phyloP scores from a whole-genome alignment of 2,888 invertebrate species.

The Nasonovia ribisnigri region DNA sequence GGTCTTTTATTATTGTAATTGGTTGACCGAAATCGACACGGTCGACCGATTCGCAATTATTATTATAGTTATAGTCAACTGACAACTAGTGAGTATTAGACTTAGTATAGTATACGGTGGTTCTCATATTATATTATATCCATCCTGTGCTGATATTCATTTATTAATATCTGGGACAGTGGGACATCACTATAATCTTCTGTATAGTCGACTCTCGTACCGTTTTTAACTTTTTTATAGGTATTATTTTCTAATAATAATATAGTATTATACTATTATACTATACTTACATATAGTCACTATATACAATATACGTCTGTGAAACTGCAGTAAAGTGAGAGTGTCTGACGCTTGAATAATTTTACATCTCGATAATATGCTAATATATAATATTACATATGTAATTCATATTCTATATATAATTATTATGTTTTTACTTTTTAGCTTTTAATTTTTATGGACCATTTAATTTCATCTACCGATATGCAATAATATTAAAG shows the following conservation, averaged over 20 bases:
- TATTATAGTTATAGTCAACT: background rate
- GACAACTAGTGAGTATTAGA: too few relatives aligned
- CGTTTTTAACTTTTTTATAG: background rate
- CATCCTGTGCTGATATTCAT: background rate
- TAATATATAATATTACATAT: background rate
- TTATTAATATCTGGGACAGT: background rate
- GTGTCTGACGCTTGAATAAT: background rate
- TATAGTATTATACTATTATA: background rate
- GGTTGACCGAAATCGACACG: background rate
- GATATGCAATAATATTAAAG: background rate
- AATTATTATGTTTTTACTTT: too few relatives aligned
- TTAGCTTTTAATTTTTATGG: too few relatives aligned
- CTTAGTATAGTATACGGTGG: too few relatives aligned
- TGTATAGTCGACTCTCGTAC: background rate
- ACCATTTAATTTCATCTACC: background rate
- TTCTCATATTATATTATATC: too few relatives aligned
- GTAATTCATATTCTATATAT: too few relatives aligned
- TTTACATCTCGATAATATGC: background rate
- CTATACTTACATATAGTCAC: too few relatives aligned
- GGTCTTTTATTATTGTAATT: conserved; percentile 30
- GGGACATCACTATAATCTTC: background rate
- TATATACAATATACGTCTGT: too few relatives aligned
- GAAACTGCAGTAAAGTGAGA: background rate
- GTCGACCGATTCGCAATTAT: background rate
- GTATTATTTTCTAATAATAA: background rate